These are phyloP conservation scores for Dysidea cf. avara DNA, from an alignment of 37 sponge, comb jelly and placozoan species.

Conservation along the genomic window DNA sequence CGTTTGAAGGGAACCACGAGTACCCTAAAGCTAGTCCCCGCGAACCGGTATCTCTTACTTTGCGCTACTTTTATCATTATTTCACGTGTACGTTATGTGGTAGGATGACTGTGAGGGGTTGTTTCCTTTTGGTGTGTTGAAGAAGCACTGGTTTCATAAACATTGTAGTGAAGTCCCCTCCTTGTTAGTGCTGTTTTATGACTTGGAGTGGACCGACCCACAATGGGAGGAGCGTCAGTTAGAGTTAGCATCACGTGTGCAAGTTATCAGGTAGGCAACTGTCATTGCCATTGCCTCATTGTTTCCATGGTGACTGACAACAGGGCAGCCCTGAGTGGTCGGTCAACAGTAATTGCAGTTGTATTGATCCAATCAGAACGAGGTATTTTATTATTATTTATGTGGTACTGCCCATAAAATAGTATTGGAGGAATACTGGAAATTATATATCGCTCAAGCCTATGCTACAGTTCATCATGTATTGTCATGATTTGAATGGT, in stretches of 20 bases:
- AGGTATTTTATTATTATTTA: slow-evolving; percentile 4
- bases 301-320: neutral
- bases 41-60: slow-evolving; percentile 4
- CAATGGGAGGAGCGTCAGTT: slow-evolving; percentile 86
- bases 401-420: too few relatives aligned
- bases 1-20: slow-evolving; percentile 48
- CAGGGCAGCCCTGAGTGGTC: slow-evolving; percentile 64
- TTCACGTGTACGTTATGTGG: neutral
- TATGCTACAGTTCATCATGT: too few relatives aligned
- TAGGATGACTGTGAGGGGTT: slow-evolving; percentile 72
- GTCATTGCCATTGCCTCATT: neutral
- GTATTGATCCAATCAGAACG: slow-evolving; percentile 70
- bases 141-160: slow-evolving; percentile 81
- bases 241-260: slow-evolving; percentile 84
- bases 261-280: slow-evolving; percentile 66
- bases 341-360: slow-evolving; percentile 72
- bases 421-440: too few relatives aligned
- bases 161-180: slow-evolving; percentile 81
- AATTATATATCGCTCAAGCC: too few relatives aligned
- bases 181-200: slow-evolving; percentile 87
- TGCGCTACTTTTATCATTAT: neutral
- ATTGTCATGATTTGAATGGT: too few relatives aligned
- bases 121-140: slow-evolving; percentile 72
- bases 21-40: slow-evolving; percentile 43
- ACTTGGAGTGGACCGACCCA: slow-evolving; percentile 90